Evolutionary conservation across 2,888 invertebrate species (phyloP).

Genomic region (Doris montereyensis): DNA sequence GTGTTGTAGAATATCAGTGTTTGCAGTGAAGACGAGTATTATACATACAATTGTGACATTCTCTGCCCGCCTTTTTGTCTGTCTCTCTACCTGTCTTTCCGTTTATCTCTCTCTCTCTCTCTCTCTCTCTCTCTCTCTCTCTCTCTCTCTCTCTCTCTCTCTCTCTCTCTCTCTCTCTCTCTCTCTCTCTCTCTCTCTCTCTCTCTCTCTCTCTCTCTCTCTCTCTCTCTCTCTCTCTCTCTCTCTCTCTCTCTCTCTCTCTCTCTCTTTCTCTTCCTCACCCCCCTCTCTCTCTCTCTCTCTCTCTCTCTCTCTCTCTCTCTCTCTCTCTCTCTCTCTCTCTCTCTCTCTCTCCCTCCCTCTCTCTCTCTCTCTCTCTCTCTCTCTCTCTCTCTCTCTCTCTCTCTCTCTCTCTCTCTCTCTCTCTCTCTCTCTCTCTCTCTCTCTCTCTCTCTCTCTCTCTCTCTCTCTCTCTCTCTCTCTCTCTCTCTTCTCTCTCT

Average conservation of each 20-base stretch:
- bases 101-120: neutral
- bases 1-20: neutral
- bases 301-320: slow-evolving; percentile 10
- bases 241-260: no score
- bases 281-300: neutral
- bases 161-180: slow-evolving; percentile 22
- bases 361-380: slow-evolving; percentile 1
- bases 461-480: no score
- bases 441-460: neutral
- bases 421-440: neutral
- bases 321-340: neutral
- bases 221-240: slow-evolving; percentile 19
- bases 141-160: slow-evolving; percentile 15
- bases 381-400: neutral
- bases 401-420: neutral
- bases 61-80: neutral
- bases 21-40: slow-evolving; percentile 1
- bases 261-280: neutral
- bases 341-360: neutral
- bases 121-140: neutral
- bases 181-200: slow-evolving; percentile 17
- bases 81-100: neutral
- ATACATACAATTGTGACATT: no score
- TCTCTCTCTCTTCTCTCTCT: neutral
- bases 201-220: slow-evolving; percentile 20